phyloP scores from a whole-genome alignment of 1,140 invertebrate species.

The Drosophila guanche region DNA sequence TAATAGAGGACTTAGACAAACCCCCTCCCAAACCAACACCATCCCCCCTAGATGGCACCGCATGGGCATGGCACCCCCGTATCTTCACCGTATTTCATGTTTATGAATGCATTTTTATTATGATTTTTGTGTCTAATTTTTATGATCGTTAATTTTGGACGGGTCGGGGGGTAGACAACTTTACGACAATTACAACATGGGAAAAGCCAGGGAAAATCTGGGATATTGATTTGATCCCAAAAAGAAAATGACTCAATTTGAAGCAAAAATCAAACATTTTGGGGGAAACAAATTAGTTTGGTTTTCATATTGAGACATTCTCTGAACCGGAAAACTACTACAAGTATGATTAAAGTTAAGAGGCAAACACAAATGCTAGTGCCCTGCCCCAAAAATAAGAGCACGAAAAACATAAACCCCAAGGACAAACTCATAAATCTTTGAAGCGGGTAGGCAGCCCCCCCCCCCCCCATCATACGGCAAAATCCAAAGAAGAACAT shows the following conservation, averaged over 20 bases:
- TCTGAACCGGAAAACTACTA: conserved; percentile 31
- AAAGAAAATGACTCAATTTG: conserved; percentile 32
- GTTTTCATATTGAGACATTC: conserved; percentile 61
- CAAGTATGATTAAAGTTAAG: conserved; percentile 39
- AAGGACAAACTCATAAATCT: conserved; percentile 58
- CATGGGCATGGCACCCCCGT: conserved; percentile 8
- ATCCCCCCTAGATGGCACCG: background rate
- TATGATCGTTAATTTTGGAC: conserved; percentile 64
- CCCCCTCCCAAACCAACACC: conserved; percentile 10
- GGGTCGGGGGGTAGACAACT: conserved; percentile 18
- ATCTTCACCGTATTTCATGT: conserved; percentile 76
- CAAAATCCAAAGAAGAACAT: conserved; percentile 66
- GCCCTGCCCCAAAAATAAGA: background rate
- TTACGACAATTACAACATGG: conserved; percentile 53
- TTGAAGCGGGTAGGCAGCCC: conserved; percentile 13
- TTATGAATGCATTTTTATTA: conserved; percentile 81
- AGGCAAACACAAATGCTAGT: conserved; percentile 22
- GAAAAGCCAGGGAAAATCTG: conserved; percentile 40
- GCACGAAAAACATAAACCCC: conserved; percentile 26
- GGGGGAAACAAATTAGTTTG: conserved; percentile 19
- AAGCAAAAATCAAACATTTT: conserved; percentile 4
- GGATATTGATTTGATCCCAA: conserved; percentile 63
- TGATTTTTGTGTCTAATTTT: conserved; percentile 66
- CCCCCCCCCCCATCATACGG: conserved; percentile 29
- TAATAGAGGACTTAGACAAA: conserved; percentile 75